phyloP scores from a whole-genome alignment of 2,113 vertebrate genomes.

The Nansenia antarctica region DNA sequence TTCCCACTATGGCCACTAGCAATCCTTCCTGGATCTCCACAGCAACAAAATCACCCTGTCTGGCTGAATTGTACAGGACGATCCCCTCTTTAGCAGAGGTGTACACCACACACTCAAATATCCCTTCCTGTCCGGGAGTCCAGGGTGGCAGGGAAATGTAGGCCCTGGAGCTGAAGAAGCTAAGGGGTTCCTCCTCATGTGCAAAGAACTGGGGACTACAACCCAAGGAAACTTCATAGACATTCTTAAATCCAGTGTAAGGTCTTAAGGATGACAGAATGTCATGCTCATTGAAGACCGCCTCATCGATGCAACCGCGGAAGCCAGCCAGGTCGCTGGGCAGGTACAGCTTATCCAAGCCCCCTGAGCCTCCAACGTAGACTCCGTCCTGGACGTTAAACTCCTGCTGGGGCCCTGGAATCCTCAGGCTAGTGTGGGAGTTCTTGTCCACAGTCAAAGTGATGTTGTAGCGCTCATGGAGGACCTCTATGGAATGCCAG shows the following conservation, averaged over 20 bases:
- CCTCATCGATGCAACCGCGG: conserved; percentile 85
- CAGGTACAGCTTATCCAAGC: conserved; percentile 77
- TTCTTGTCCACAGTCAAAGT: conserved; percentile 80
- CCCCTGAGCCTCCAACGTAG: conserved; percentile 78
- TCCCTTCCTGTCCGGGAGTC: conserved; percentile 63
- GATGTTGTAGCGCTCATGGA: conserved; percentile 66
- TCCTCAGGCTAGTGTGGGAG: conserved; percentile 65
- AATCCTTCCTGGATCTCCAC: conserved; percentile 84
- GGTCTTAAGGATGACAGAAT: conserved; percentile 82
- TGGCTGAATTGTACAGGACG: conserved; percentile 82
- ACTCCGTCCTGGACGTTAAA: conserved; percentile 78
- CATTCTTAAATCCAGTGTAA: conserved; percentile 82
- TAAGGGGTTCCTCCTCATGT: conserved; percentile 82
- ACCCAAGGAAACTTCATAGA: conserved; percentile 86
- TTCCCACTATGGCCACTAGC: conserved; percentile 75
- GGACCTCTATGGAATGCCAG: conserved; percentile 84
- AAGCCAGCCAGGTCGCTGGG: conserved; percentile 66
- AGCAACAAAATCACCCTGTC: conserved; percentile 80
- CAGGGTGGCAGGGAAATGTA: conserved; percentile 81
- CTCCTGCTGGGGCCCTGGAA: conserved; percentile 60
- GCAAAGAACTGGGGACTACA: conserved; percentile 91
- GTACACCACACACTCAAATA: conserved; percentile 79
- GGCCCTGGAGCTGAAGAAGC: conserved; percentile 90
- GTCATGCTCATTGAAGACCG: conserved; percentile 82
- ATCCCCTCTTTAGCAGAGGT: conserved; percentile 80